A percentile compares a stretch with the other conserved stretches of the same genome.
phyloP scores from a whole-genome alignment of 2,888 invertebrate genomes.

The Hydriomena furcata region DNA sequence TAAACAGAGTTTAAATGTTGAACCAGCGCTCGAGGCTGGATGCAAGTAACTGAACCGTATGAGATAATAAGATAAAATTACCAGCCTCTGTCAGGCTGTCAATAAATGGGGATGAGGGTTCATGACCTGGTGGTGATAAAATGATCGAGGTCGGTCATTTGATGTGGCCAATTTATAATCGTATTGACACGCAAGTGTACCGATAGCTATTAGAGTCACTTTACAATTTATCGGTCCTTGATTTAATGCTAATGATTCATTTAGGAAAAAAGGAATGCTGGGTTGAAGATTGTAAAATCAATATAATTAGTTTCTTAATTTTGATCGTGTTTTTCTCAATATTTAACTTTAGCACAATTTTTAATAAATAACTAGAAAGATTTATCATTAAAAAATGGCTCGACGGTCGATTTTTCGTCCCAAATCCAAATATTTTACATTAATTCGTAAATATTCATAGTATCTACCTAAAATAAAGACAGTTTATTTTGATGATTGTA shows the following conservation, averaged over 20 bases:
- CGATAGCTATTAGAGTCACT: constrained; percentile 34
- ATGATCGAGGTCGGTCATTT: constrained; percentile 55
- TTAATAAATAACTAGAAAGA: too few relatives aligned
- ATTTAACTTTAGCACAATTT: too few relatives aligned
- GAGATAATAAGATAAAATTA: constrained; percentile 53
- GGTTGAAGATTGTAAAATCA: too few relatives aligned
- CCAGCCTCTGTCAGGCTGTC: constrained; percentile 46
- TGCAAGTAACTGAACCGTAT: constrained; percentile 38
- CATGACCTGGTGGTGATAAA: constrained; percentile 56
- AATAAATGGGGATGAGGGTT: constrained; percentile 55
- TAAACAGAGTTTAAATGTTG: constrained; percentile 36
- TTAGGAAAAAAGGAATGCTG: constrained; percentile 21
- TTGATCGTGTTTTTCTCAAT: too few relatives aligned
- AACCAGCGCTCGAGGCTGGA: constrained; percentile 28
- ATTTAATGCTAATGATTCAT: constrained; percentile 33
- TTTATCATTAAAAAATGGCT: too few relatives aligned
- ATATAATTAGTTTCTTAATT: too few relatives aligned
- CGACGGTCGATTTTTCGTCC: too few relatives aligned
- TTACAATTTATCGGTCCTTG: constrained; percentile 29
- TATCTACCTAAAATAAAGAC: too few relatives aligned
- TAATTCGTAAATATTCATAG: too few relatives aligned
- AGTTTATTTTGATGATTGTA: too few relatives aligned
- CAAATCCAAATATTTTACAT: too few relatives aligned
- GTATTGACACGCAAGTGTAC: constrained; percentile 51
- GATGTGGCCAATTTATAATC: constrained; percentile 55